phyloP scores from a whole-genome alignment of 2,797 vertebrate genomes.

The Orestias chungarensis region DNA sequence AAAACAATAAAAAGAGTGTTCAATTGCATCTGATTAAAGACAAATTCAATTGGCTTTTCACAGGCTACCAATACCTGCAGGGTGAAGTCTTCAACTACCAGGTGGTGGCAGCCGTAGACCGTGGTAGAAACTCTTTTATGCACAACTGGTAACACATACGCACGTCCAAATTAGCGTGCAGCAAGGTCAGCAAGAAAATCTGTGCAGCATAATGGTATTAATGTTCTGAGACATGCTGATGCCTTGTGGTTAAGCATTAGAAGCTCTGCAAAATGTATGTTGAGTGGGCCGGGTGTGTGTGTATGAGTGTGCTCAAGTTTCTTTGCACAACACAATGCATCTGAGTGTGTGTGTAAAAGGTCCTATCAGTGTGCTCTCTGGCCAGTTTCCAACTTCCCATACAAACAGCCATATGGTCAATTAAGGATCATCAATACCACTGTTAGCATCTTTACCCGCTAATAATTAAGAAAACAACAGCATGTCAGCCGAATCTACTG shows the following conservation, averaged over 20 bases:
- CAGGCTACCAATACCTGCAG: slow-evolving; percentile 21
- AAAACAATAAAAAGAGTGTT: slow-evolving; percentile 44
- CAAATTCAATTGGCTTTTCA: slow-evolving; percentile 40
- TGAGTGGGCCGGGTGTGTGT: slow-evolving; percentile 21
- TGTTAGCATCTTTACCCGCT: slow-evolving; percentile 68
- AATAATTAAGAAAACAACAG: slow-evolving; percentile 73
- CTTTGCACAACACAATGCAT: slow-evolving; percentile 23
- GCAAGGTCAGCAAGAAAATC: slow-evolving; percentile 46
- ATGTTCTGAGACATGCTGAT: slow-evolving; percentile 50
- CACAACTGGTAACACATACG: slow-evolving; percentile 12
- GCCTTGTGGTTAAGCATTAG: slow-evolving; percentile 44
- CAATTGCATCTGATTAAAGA: slow-evolving; percentile 55
- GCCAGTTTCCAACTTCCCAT: slow-evolving; percentile 62
- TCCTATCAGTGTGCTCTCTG: slow-evolving; percentile 53
- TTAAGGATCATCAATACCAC: slow-evolving; percentile 78
- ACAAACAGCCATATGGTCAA: slow-evolving; percentile 77
- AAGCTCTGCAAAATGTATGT: slow-evolving; percentile 39
- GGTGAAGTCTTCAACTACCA: slow-evolving; percentile 40
- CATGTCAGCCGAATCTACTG: slow-evolving; percentile 56
- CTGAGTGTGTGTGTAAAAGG: slow-evolving; percentile 4
- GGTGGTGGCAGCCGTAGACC: slow-evolving; percentile 12
- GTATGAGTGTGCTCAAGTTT: slow-evolving; percentile 17
- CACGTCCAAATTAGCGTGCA: slow-evolving; percentile 38
- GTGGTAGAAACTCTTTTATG: slow-evolving; percentile 17
- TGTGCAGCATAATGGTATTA: slow-evolving; percentile 36